These are phyloP conservation scores for Cataglyphis cursor DNA, from an alignment of 2,888 invertebrate species.

Conservation along the genomic window DNA sequence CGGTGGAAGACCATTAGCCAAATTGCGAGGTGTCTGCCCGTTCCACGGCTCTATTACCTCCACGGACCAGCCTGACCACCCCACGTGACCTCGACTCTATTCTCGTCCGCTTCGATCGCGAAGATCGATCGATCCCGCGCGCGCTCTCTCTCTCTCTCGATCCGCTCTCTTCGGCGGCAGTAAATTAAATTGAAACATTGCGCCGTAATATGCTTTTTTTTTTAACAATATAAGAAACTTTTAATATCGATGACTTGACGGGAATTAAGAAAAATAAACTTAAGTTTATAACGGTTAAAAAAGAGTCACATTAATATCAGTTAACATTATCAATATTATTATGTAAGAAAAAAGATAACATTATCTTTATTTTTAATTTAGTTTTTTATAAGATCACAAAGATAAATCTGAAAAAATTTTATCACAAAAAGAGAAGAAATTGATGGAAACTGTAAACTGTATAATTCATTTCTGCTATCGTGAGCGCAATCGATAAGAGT, in stretches of 20 bases:
- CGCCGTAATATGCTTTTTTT: not conserved
- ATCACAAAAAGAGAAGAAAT: not conserved
- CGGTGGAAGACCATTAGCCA: slow-evolving; percentile 84
- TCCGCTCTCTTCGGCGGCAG: not conserved
- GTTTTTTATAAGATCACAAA: not conserved
- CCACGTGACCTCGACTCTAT: slow-evolving; percentile 46
- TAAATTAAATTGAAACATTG: slow-evolving; percentile 37
- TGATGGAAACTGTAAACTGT: not conserved
- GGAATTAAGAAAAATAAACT: not conserved
- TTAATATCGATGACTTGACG: not conserved
- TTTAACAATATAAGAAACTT: not conserved
- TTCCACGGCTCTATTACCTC: slow-evolving; percentile 84
- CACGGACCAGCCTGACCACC: slow-evolving; percentile 48
- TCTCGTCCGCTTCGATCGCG: slow-evolving; percentile 45
- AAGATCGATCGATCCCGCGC: slow-evolving; percentile 48
- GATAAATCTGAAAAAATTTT: not conserved
- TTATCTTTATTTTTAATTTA: not conserved
- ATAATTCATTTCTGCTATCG: slow-evolving; percentile 2
- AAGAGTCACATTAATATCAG: not conserved
- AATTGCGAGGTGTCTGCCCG: slow-evolving; percentile 85
- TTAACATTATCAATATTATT: not conserved
- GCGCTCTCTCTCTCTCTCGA: not conserved
- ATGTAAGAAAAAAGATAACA: not conserved
- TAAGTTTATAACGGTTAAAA: not conserved
- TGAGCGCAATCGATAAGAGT: slow-evolving; percentile 12